Evolutionary conservation across 2,797 vertebrate genomes (phyloP).

Genomic region (Vespertilio murinus): DNA sequence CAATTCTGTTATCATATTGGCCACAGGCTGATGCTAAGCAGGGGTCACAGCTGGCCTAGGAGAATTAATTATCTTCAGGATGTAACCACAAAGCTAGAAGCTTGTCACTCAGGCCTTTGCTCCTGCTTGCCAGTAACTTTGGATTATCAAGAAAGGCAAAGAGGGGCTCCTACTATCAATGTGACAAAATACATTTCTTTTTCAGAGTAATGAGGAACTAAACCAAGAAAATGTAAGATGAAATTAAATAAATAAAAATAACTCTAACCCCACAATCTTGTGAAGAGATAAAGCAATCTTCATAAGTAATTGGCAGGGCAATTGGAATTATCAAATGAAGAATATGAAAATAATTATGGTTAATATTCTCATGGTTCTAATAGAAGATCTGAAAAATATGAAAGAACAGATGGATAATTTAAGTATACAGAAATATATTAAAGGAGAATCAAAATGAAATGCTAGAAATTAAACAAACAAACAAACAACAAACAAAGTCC

Average conservation of each 20-base stretch:
- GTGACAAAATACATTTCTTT: not conserved
- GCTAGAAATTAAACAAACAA: not conserved
- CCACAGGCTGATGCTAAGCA: slow-evolving; percentile 62
- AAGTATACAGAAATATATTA: not conserved
- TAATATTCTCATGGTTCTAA: not conserved
- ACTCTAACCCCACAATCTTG: not conserved
- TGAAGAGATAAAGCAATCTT: not conserved
- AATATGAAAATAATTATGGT: not conserved
- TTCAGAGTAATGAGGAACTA: not conserved
- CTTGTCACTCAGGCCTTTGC: slow-evolving; percentile 54
- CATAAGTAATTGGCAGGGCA: not conserved
- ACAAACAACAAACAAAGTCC: not conserved
- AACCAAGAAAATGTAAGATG: not conserved
- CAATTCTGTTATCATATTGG: slow-evolving; percentile 59
- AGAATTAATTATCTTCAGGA: slow-evolving; percentile 70
- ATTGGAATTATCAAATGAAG: not conserved
- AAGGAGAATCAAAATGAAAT: not conserved
- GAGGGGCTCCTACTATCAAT: not conserved
- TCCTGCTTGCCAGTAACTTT: slow-evolving; percentile 15
- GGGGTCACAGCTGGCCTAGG: slow-evolving; percentile 69
- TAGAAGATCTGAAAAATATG: not conserved
- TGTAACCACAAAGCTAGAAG: slow-evolving; percentile 60
- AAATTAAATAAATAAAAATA: not conserved
- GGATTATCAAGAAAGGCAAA: slow-evolving; percentile 48
- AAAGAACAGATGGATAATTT: not conserved